Evolutionary conservation across 2,888 invertebrate genomes (phyloP).

Genomic region (Caenorhabditis sp.): DNA sequence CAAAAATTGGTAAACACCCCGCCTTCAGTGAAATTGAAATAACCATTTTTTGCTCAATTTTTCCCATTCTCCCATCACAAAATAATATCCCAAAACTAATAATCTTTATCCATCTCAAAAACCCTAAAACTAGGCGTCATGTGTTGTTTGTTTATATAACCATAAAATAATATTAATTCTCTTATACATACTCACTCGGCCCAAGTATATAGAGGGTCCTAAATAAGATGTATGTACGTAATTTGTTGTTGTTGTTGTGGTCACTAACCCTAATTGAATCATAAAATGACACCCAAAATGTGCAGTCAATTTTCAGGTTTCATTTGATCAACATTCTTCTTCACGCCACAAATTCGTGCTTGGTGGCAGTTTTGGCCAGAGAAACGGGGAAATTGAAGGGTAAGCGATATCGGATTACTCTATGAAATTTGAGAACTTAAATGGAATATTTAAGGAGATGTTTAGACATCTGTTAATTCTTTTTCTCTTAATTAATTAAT

Average conservation of each 20-base stretch:
- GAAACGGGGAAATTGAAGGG: constrained; percentile 53
- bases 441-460: not conserved
- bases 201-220: too few relatives aligned
- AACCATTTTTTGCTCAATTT: too few relatives aligned
- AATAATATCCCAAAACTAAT: too few relatives aligned
- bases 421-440: constrained; percentile 13
- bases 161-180: not conserved
- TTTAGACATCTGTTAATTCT: not conserved
- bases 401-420: constrained; percentile 3
- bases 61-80: too few relatives aligned
- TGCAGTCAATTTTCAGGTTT: constrained; percentile 76
- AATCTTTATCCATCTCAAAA: too few relatives aligned
- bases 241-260: too few relatives aligned
- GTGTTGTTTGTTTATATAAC: not conserved
- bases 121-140: not conserved
- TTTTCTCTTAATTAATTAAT: not conserved
- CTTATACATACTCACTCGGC: not conserved
- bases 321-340: constrained; percentile 86
- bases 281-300: not conserved
- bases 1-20: too few relatives aligned
- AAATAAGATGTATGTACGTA: too few relatives aligned
- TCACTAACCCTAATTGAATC: not conserved
- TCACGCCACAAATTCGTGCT: constrained; percentile 84
- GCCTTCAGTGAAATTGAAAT: too few relatives aligned
- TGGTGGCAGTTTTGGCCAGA: constrained; percentile 82